Conservation (phyloP, 2,797 vertebrate species). For the Muscicapa striata region DNA sequence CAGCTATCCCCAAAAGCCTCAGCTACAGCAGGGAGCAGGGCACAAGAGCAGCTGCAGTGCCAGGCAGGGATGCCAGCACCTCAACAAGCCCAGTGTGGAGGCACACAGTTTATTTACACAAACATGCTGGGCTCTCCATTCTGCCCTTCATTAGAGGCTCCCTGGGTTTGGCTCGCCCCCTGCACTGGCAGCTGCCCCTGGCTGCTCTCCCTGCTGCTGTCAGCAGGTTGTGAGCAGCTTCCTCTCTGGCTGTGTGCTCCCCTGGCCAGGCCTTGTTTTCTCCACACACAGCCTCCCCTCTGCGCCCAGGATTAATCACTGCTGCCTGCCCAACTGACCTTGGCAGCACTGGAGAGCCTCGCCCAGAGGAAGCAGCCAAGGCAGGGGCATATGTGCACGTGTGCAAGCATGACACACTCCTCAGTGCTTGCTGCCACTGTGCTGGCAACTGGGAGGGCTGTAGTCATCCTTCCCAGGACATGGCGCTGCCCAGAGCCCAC, state of each 20-base stretch:
- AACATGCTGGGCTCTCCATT: background rate
- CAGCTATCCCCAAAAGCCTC: fast-evolving
- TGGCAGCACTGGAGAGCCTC: background rate
- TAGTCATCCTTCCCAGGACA: background rate
- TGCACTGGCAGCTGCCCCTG: background rate
- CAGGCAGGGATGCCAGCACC: background rate
- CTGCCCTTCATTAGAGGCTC: background rate
- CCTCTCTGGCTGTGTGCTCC: background rate
- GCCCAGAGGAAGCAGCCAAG: background rate
- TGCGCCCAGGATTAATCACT: background rate
- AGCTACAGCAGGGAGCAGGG: background rate
- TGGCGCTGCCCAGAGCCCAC: background rate
- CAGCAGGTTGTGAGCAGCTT: conserved; percentile 32
- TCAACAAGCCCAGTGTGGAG: background rate
- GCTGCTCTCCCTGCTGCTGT: background rate
- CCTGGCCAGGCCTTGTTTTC: background rate
- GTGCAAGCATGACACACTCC: background rate
- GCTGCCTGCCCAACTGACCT: background rate
- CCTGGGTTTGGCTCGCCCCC: background rate
- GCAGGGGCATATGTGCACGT: fast-evolving
- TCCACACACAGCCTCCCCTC: background rate
- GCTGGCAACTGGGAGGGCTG: background rate
- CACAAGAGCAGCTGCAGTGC: background rate
- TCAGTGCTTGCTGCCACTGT: background rate
- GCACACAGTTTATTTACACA: background rate